phyloP scores from a whole-genome alignment of 2,888 invertebrate species.

The Nemotelus pantherinus region DNA sequence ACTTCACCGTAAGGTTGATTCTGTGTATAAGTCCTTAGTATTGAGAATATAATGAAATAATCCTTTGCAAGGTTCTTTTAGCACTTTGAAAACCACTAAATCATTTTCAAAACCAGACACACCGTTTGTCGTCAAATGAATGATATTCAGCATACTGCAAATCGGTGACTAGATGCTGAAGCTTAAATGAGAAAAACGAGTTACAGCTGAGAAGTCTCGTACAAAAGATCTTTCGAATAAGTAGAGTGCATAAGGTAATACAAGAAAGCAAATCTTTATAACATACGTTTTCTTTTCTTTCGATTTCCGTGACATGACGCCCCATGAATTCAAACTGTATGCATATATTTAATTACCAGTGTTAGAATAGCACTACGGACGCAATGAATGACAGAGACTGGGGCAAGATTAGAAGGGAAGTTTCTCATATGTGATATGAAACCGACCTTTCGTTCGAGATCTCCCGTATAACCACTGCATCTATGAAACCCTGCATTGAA shows the following conservation, averaged over 20 bases:
- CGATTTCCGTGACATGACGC: conserved; percentile 26
- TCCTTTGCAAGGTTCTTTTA: no score
- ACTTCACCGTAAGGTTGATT: no score
- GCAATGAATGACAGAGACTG: background rate
- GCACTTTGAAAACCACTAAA: no score
- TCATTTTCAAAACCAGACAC: background rate
- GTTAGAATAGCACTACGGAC: background rate
- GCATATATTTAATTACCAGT: conserved; percentile 35
- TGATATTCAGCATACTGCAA: conserved; percentile 51
- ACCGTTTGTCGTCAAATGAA: conserved; percentile 39
- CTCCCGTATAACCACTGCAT: no score
- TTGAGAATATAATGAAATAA: no score
- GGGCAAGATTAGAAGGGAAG: conserved; percentile 21
- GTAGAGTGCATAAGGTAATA: conserved; percentile 28
- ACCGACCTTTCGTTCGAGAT: no score
- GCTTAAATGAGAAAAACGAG: conserved; percentile 63
- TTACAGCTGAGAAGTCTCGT: conserved; percentile 62
- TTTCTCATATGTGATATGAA: background rate
- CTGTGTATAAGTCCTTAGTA: no score
- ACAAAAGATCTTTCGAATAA: conserved; percentile 56
- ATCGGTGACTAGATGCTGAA: conserved; percentile 36
- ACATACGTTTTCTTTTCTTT: conserved; percentile 38
- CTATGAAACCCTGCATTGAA: no score
- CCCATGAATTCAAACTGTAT: conserved; percentile 23
- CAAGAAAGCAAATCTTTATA: conserved; percentile 39